Evolutionary conservation across 2,888 invertebrate genomes (phyloP).

Genomic region (Poecilobothrus nobilitatus): DNA sequence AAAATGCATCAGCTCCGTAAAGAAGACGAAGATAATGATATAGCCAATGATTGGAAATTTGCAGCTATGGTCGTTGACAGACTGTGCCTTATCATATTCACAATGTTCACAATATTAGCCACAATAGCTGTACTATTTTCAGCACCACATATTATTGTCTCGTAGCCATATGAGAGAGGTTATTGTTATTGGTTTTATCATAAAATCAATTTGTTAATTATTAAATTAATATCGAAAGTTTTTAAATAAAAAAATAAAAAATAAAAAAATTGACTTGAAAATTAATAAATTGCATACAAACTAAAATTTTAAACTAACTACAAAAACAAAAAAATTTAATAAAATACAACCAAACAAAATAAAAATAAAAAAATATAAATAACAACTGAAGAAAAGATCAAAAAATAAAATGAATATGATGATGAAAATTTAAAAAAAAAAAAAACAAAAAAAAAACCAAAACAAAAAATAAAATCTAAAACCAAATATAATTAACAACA

Average conservation of each 20-base stretch:
- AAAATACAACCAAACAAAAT: neutral
- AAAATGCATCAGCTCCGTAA: constrained; percentile 62
- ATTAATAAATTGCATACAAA: constrained; percentile 19
- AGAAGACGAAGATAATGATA: constrained; percentile 88
- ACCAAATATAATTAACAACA: too few relatives aligned
- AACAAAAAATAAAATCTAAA: too few relatives aligned
- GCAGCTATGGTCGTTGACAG: constrained; percentile 99
- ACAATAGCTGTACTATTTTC: constrained; percentile 94
- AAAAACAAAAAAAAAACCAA: too few relatives aligned
- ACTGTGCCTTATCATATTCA: constrained; percentile 99
- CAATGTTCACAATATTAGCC: constrained; percentile 94
- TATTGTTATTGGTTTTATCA: constrained; percentile 48
- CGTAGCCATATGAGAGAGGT: constrained; percentile 48
- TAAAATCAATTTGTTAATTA: constrained; percentile 48
- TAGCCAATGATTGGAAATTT: constrained; percentile 98
- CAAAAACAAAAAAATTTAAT: constrained; percentile 24
- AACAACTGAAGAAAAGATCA: too few relatives aligned
- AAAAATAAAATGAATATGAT: too few relatives aligned
- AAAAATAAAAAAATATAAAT: neutral
- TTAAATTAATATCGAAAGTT: constrained; percentile 47
- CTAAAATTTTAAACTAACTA: too few relatives aligned
- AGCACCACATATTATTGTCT: constrained; percentile 71
- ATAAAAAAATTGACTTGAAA: neutral
- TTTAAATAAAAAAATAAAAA: constrained; percentile 36
- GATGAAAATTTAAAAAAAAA: too few relatives aligned